Base-by-base conservation (phyloP, 2,888 invertebrate species). In the Branchellion lobata region DNA sequence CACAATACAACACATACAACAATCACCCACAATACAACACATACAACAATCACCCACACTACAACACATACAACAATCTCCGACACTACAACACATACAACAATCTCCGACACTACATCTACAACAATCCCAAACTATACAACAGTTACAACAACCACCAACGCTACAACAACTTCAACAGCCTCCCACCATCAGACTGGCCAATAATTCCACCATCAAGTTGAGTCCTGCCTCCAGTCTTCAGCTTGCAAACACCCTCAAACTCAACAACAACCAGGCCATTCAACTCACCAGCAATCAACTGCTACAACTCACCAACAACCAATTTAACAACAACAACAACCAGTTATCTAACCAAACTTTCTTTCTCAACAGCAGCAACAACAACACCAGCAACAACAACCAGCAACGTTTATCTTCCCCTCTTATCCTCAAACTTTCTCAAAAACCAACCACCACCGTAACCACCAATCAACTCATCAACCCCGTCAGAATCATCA, bases 201-300 rank as follows among this genome's bases (percentile, higher is more conserved):
- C 47, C 18, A 47, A 47, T 47, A 47, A 47, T 18, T 47, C 47
- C 47, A 18, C 47, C 24, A 57, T 57, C 5, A 57, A 24, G 21
- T n/a, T 57, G 3, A 57, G 61, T 57, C 61, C 61, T 57, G n/a
- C 47, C 11, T 47, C 47, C 8, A 47, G 18, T 18, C 47, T 57
- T n/a, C 61, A 57, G 61, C 24, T 57, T n/a, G 3, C 61, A 8
- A 57, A 57, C 24, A 57, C 61, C 3, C 24, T 57, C 3, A 57
- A 57, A 57, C 24, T 57, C 21, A 57, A 24, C 61, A 57, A 57
- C 61, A 57, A 57, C 61, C 47, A 47, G 47, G 47, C 47, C 18
- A 47, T 47, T 47, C 47, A 47, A 47, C 47, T 47, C 47, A 47
- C 47, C 8, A 57, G 21, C 24, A 57, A 57, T n/a, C 61, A 57